Percentiles rank a stretch among this genome's conserved stretches.
Conservation (phyloP, 2,113 vertebrate species). For the Gasterosteus aculeatus region DNA sequence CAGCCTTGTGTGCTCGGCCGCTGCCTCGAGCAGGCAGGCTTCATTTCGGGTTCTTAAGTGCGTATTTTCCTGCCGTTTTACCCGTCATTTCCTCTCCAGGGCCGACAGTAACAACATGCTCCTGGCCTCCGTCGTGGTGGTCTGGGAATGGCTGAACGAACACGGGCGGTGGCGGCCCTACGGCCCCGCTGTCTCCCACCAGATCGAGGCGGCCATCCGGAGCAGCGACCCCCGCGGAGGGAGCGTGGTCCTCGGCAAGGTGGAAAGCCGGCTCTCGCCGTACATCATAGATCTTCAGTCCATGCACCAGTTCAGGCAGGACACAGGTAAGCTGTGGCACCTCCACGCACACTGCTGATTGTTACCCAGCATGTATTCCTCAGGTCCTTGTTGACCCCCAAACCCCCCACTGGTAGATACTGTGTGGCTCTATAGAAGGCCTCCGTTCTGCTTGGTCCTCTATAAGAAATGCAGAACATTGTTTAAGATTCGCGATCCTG, state of each 20-base stretch:
- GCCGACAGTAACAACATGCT: conserved; percentile 82
- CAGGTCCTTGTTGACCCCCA: not conserved
- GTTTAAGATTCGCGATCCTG: not conserved
- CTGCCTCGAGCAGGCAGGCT: conserved; percentile 1
- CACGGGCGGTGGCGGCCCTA: conserved; percentile 93
- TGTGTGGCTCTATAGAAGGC: not conserved
- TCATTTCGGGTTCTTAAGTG: conserved; percentile 2
- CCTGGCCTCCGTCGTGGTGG: conserved; percentile 89
- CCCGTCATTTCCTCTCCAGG: conserved; percentile 36
- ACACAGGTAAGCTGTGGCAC: conserved; percentile 84
- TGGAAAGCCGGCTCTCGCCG: conserved; percentile 86
- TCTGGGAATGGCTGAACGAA: conserved; percentile 95
- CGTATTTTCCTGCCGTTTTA: not conserved
- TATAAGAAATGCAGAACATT: not conserved
- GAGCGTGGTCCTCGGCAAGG: conserved; percentile 91
- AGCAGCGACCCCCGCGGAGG: conserved; percentile 86
- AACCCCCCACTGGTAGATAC: not conserved
- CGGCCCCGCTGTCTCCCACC: conserved; percentile 89
- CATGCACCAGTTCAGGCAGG: conserved; percentile 92
- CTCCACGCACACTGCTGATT: not conserved
- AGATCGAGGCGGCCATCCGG: conserved; percentile 90
- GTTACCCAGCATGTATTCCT: not conserved
- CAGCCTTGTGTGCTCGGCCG: conserved; percentile 10
- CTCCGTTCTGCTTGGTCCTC: not conserved
- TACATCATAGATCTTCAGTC: conserved; percentile 92